Base-by-base conservation (phyloP, 2,113 vertebrate species). In the Nanger granti region DNA sequence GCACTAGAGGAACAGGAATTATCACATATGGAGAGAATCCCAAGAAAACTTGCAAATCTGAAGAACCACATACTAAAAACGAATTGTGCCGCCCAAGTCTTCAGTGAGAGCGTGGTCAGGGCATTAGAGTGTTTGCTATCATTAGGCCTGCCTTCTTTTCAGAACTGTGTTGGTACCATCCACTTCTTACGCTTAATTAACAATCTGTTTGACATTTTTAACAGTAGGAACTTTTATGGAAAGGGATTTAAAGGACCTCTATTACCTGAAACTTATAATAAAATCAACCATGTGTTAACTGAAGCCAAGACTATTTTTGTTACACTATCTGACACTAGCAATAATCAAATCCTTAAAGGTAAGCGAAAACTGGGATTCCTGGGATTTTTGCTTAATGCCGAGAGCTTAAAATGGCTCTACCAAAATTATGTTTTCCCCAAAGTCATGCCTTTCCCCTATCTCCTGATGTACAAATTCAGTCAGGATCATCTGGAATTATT, bases 321-420 rank as follows among this genome's bases (percentile, higher is more conserved):
- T 84, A 97, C 97, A 12, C 97, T 98, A 87, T 98, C 24, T 0
- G 98, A 99, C 59, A 93, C 92, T 29, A 17, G 13, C 47, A 98
- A 98, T 69, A 98, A 93, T 89, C 80, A 85, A 3, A 5, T 98
- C 64, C 91, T 98, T 60, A 98, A 98, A 93, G 97, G 98, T 85
- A 99, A 98, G 86, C 95, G 97, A 49, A 98, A 66, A 95, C 93
- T 98, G 31, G 98, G 98, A 59, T 98, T 99, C 93, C 37, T 98
- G 96, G 98, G 98, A 86, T 98, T 98, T 84, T 91, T 99, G 89
- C 97, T 99, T 64, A 99, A 98, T 18, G 97, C 96, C 0, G 97
- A 99, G 96, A 99, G 98, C 87, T 95, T 99, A 57, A 97, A 97
- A 73, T 99, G 98, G 98, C 96, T 99, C 84, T 98, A 93, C 20